phyloP scores from a whole-genome alignment of 1,140 invertebrate species.

The Drosophila repletoides region DNA sequence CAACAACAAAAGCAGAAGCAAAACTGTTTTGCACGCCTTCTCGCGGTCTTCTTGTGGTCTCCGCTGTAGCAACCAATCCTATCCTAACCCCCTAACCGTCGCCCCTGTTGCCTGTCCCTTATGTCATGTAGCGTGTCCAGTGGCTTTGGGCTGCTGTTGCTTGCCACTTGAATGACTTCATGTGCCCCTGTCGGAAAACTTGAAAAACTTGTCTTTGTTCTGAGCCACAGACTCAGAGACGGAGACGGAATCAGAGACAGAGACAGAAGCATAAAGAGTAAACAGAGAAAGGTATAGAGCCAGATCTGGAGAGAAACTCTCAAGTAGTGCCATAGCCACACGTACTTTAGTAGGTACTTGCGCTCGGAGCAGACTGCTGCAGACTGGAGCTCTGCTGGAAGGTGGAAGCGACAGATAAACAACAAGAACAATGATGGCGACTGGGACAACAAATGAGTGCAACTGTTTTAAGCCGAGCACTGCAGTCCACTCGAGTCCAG shows the following conservation, averaged over 20 bases:
- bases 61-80: too few relatives aligned
- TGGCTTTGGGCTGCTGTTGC: conserved; percentile 48
- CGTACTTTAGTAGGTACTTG: conserved; percentile 55
- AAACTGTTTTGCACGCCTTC: conserved; percentile 50
- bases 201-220: conserved; percentile 78
- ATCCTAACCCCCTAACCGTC: too few relatives aligned
- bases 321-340: conserved; percentile 48
- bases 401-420: conserved; percentile 23
- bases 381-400: too few relatives aligned
- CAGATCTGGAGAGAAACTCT: conserved; percentile 3
- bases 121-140: conserved; percentile 23
- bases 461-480: conserved; percentile 65
- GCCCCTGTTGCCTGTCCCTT: conserved; percentile 14
- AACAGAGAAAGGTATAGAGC: too few relatives aligned
- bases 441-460: conserved; percentile 75
- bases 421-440: conserved; percentile 53
- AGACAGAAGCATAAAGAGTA: not conserved
- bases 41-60: conserved; percentile 21
- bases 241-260: not conserved
- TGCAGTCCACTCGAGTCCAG: conserved; percentile 43
- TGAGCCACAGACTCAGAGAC: conserved; percentile 28
- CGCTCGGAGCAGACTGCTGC: conserved; percentile 40
- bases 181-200: conserved; percentile 71
- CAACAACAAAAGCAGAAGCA: conserved; percentile 11
- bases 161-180: conserved; percentile 75